Evolutionary conservation across 2,888 invertebrate genomes (phyloP).

Genomic region (Pristionchus arcanus): DNA sequence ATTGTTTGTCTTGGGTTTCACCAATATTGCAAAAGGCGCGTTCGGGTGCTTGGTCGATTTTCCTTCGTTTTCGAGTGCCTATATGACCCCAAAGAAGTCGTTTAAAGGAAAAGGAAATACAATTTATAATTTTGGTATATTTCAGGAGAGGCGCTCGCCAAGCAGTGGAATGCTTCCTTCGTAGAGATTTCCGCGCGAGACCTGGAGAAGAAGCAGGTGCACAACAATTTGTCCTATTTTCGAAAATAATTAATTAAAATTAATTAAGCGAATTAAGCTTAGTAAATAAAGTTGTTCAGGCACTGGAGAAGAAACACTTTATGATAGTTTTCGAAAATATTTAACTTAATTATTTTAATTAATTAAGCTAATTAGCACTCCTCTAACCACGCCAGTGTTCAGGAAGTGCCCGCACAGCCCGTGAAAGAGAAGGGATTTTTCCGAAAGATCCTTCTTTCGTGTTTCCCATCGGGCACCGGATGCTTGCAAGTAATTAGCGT

Average conservation of each 20-base stretch:
- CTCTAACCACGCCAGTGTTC: neutral
- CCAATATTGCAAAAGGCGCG: no score
- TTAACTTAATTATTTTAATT: no score
- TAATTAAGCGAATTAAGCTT: neutral
- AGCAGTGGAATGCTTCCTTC: slow-evolving; percentile 66
- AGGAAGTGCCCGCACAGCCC: neutral
- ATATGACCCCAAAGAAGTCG: no score
- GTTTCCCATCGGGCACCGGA: neutral
- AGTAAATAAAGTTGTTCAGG: no score
- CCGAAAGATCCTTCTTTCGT: slow-evolving; percentile 7
- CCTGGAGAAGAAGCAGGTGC: slow-evolving; percentile 32
- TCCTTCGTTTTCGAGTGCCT: no score
- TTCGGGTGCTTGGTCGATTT: no score
- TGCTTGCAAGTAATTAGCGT: neutral
- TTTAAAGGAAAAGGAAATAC: no score
- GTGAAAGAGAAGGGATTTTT: neutral
- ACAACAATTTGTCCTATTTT: neutral
- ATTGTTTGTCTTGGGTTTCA: no score
- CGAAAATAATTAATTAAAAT: neutral
- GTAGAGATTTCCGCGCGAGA: slow-evolving; percentile 68
- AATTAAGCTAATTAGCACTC: neutral
- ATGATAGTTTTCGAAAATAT: no score
- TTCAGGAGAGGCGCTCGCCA: slow-evolving; percentile 60
- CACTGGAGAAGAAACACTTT: no score
- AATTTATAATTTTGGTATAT: neutral